Percentiles rank a stretch among this genome's conserved stretches.
Conservation (phyloP, 1,140 invertebrate genomes). For the Phymorhynchus buccinoides region DNA sequence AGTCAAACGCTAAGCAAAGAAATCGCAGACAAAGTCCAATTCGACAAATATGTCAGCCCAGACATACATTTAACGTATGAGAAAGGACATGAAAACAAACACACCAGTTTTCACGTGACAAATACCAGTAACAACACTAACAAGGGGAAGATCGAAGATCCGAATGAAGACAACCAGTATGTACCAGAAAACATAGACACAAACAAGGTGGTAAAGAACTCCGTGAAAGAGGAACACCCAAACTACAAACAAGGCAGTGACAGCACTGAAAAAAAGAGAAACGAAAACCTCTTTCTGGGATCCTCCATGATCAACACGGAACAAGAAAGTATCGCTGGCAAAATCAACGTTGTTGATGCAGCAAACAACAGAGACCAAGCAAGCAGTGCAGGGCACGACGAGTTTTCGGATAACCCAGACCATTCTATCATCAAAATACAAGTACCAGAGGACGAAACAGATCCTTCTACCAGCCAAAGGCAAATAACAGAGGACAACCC, state of each 20-base stretch:
- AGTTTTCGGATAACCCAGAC: no score
- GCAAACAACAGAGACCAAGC: no score
- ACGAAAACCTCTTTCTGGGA: background rate
- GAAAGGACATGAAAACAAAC: background rate
- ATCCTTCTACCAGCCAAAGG: no score
- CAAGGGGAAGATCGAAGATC: no score
- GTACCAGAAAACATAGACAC: no score
- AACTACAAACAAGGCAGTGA: background rate
- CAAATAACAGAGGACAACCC: background rate
- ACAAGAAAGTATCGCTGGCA: background rate
- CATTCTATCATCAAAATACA: background rate
- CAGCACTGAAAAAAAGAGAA: background rate
- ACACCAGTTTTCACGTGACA: background rate
- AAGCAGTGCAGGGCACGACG: no score
- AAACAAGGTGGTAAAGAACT: no score
- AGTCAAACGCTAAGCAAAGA: background rate
- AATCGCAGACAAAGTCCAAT: background rate
- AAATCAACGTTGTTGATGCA: no score
- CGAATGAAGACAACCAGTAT: no score
- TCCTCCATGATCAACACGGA: background rate
- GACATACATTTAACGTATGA: background rate
- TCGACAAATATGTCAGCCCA: background rate
- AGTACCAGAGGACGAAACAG: background rate
- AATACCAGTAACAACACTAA: background rate
- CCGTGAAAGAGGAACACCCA: background rate